These are phyloP conservation scores for Baccha elongata DNA, from an alignment of 2,888 invertebrate genomes.

Conservation along the genomic window DNA sequence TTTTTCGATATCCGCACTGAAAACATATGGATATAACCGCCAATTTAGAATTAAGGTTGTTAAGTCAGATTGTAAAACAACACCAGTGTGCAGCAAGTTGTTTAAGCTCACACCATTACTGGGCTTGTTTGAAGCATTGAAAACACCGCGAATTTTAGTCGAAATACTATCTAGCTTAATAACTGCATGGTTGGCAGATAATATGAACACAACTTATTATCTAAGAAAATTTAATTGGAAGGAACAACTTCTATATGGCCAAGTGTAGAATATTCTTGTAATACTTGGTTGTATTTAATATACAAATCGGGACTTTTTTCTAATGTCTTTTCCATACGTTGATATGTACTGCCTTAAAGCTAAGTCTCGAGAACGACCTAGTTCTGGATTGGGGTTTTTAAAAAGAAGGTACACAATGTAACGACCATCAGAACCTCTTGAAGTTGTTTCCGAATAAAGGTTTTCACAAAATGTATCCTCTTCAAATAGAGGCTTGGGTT, in stretches of 20 bases:
- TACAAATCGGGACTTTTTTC: neutral
- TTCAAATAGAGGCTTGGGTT: neutral
- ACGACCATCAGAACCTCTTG: neutral
- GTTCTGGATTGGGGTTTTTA: neutral
- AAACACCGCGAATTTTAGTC: neutral
- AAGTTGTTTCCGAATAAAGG: neutral
- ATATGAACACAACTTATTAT: too few relatives aligned
- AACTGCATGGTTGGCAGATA: neutral
- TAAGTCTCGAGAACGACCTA: neutral
- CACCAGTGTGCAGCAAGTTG: neutral
- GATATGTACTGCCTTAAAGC: neutral
- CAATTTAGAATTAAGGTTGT: neutral
- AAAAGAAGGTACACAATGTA: conserved; percentile 24
- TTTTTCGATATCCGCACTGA: neutral
- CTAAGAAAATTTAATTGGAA: too few relatives aligned
- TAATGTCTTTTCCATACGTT: neutral
- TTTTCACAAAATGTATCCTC: neutral
- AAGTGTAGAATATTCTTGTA: neutral
- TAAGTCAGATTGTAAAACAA: neutral
- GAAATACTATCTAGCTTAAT: neutral
- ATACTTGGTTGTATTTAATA: neutral
- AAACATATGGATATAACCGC: neutral
- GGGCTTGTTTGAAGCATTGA: neutral
- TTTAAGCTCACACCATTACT: conserved; percentile 34
- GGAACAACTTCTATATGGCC: too few relatives aligned